Base-by-base conservation (phyloP, 2,797 vertebrate genomes). In the Corythornis leucogaster region DNA sequence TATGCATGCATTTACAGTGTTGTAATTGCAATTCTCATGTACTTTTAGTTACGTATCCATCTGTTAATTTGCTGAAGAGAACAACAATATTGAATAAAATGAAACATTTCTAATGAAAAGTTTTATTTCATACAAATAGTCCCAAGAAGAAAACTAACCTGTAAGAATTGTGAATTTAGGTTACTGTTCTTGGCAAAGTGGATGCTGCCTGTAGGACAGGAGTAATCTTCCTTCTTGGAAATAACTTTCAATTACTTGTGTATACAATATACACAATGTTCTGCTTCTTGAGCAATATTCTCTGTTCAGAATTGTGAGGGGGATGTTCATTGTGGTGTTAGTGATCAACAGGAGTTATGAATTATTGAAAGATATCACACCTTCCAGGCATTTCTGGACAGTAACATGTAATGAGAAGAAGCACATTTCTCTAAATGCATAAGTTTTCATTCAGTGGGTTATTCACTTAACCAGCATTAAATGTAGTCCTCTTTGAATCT, bases 391-490 rank as follows among this genome's bases (percentile, higher is more conserved):
- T 95, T 95, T 76, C 83, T 68, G 67, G 76, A 77, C 83, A 92
- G 92, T 71, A 93, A 81, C 67, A 58, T 62, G 30, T 21, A 80
- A 94, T 89, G 91, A 96, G 80, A 92, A 95, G 88, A 81, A 93
- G 94, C 93, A 87, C 57, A 93, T 93, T 95, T 96, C 84, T 58
- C 80, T 91, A 92, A 92, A 93, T 88, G 87, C 94, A 92, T 93
- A 87, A 51, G 71, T 90, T 94, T 92, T 93, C 70, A 67, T 92
- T 94, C 95, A 82, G 66, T 58, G 63, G 87, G 82, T 97, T 95
- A 93, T 95, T 96, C 93, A 94, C 87, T 97, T 95, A 95, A 86
- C 63, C 69, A 81, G 95, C 96, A 97, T 97, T 96, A 97, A 94
- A 92, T 94, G 78, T 96, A 97, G 95, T 97, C 96, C 96, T 95